Base-by-base conservation (phyloP, 64 coral and sea anemone genomes). In the Montipora capricornis region DNA sequence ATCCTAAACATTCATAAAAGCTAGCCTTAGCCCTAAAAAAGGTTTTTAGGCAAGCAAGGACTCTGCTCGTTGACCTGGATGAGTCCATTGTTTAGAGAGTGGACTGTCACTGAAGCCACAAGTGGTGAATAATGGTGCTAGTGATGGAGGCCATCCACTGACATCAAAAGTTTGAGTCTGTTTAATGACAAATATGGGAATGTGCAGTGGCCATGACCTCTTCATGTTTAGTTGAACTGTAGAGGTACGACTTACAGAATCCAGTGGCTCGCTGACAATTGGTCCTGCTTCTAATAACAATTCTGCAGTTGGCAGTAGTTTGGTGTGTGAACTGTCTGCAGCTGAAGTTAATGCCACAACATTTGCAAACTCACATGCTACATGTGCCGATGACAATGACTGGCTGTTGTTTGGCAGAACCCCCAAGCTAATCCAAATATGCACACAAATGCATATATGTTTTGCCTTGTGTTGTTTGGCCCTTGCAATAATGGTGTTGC, bases 61-160 rank as follows among this genome's bases (percentile, higher is more conserved):
- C 52, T 55, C 52, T 55, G 4, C 70, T 74, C 70, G 19, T 74
- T 74, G 70, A 22, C 70, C 70, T 74, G 70, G 70, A 74, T 74
- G 70, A 20, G 19, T 9, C 16, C 20, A 4, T 74, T 20, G 4
- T 74, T 74, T 8, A 20, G 70, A 74, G n/a, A 74, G 20, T 74
- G 70, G 70, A 9, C 70, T 74, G 4, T 20, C 20, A 26, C 70
- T 29, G 3, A 74, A 74, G 5, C 70, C 20, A 26, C 70, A 74
- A 74, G 70, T 74, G 26, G 20, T 24, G 1, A 4, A 74, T 8
- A 20, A 74, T 19, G 70, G 70, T 74, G 16, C 19, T 22, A 74
- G 70, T 5, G 70, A 74, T 74, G 70, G 70, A 74, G 70, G 70
- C 70, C 70, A 74, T 74, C 70, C 70, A 20, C 22, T 74, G n/a